Evolutionary conservation across 2,888 invertebrate species (phyloP).

Genomic region (Ophion obscuratus): DNA sequence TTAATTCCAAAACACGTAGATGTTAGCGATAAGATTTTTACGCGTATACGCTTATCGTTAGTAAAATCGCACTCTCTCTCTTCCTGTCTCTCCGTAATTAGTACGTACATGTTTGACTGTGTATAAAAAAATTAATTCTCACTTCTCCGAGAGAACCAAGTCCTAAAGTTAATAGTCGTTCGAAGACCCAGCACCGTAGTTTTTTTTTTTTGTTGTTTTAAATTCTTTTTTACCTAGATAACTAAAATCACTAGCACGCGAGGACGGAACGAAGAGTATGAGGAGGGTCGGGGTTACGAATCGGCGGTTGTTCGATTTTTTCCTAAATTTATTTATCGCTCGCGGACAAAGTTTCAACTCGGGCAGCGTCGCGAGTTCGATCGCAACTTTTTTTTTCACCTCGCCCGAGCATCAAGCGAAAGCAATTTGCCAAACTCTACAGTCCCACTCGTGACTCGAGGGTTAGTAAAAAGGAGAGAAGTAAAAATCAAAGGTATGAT

Average conservation of each 20-base stretch:
- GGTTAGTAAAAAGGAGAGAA: constrained; percentile 44
- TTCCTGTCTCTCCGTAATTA: background rate
- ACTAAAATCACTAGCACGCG: constrained; percentile 78
- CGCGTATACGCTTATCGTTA: background rate
- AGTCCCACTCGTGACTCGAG: constrained; percentile 78
- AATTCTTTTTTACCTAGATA: constrained; percentile 70
- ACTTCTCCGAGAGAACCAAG: constrained; percentile 26
- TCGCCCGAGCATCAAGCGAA: constrained; percentile 16
- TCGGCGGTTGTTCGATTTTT: constrained; percentile 49
- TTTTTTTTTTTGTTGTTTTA: constrained; percentile 65
- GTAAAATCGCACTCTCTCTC: background rate
- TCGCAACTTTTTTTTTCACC: constrained; percentile 14
- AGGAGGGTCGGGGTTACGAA: constrained; percentile 5
- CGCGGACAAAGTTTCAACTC: constrained; percentile 6
- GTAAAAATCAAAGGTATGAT: constrained; percentile 41
- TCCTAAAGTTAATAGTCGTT: constrained; percentile 68
- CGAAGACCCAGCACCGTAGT: constrained; percentile 78
- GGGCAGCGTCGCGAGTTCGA: background rate
- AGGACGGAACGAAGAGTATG: background rate
- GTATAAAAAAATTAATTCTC: constrained; percentile 30
- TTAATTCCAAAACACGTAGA: background rate
- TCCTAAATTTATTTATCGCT: constrained; percentile 51
- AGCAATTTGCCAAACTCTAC: constrained; percentile 78
- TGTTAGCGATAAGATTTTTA: background rate
- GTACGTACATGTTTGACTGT: constrained; percentile 49